Base-by-base conservation (phyloP, 2,888 invertebrate genomes). In the Globia sparganii region DNA sequence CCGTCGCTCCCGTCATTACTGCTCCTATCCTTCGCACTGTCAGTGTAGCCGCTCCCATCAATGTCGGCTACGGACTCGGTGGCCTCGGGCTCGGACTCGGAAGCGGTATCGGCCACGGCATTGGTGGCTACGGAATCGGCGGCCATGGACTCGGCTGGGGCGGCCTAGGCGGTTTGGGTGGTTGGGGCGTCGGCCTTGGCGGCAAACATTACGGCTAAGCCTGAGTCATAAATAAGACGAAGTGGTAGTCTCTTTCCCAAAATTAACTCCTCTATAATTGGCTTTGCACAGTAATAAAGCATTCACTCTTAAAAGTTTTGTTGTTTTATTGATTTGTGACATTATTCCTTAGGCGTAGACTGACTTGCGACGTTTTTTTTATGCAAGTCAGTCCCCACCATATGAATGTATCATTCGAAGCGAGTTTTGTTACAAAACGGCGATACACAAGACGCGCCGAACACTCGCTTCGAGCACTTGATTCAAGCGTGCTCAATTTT, bases 1-100 rank as follows among this genome's bases (percentile, higher is more conserved):
- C 92, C 0, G 81, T 92, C 21, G 88, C 92, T 8, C 94, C 94
- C 8, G 86, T 94, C 5, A 81, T 92, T 46, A 89, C 91, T 49
- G 92, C 93, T 4, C 93, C 93, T 4, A 82, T 93, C 1, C 81
- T 92, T 5, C 90, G 89, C 68, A 91, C 91, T 4, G 82, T 81
- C 2, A 62, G 65, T 25, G 90, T 93, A 0, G 85, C 91, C 0
- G 82, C 86, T 13, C 79, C 78, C n/a, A 18, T 83, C 11, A 61
- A 69, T 53, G 58, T 72, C 15, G 76, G 85, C 34, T 65, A 83
- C 58, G 86, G 88, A 31, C 53, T 40, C 1, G 87, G 90, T 13
- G 78, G 87, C 37, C 37, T 66, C 3, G 53, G 46, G 0, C 58
- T 34, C 31, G 86, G 88, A 13, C 66, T 59, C 25, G 83, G 80